phyloP scores from a whole-genome alignment of 2,888 invertebrate species.

The Homarus gammarus region DNA sequence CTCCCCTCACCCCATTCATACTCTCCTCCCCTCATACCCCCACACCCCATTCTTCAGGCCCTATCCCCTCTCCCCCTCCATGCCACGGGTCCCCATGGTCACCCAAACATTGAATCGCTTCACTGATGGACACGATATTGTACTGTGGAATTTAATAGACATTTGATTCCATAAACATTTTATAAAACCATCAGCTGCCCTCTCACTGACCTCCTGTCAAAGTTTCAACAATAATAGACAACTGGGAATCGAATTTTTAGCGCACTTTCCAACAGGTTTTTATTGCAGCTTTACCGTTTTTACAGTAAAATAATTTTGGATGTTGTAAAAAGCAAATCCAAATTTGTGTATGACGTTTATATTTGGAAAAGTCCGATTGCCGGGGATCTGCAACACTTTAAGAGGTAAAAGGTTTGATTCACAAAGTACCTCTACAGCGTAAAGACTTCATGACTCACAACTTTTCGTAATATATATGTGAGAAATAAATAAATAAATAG shows the following conservation, averaged over 20 bases:
- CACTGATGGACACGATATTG: conserved; percentile 6
- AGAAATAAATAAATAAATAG: no score
- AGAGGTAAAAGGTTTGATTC: no score
- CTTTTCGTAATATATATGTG: no score
- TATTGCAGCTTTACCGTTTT: no score
- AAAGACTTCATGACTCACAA: no score
- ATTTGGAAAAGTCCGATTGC: neutral
- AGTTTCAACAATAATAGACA: neutral
- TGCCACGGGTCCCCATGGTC: neutral
- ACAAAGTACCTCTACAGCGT: no score
- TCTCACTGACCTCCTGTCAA: neutral
- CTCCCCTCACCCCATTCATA: neutral
- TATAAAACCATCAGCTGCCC: neutral
- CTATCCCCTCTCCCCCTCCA: neutral
- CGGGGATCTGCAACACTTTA: neutral
- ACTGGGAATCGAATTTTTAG: neutral
- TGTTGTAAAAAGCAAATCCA: neutral
- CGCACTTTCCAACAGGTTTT: neutral
- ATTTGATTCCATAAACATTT: conserved; percentile 14
- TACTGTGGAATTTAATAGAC: conserved; percentile 6
- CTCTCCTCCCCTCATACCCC: no score
- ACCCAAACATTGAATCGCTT: neutral
- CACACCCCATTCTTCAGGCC: no score
- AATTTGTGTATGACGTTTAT: neutral
- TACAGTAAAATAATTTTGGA: neutral